Evolutionary conservation across 2,888 invertebrate genomes (phyloP), one percentile per base, ranked within the genome.

Genomic region (Galerucella pusilla): DNA sequence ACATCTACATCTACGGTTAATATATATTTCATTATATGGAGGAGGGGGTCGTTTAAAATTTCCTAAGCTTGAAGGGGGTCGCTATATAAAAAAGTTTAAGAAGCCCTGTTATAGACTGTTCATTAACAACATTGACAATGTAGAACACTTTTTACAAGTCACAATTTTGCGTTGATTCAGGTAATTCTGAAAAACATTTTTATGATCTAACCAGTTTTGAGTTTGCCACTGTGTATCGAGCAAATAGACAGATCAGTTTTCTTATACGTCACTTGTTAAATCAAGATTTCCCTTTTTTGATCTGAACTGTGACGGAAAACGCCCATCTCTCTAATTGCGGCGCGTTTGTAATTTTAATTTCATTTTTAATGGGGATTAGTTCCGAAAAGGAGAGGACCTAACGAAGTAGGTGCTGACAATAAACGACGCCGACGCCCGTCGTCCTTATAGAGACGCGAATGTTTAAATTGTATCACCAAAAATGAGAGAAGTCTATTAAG

Each of bases 231-330:
- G 70, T 74, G 20, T 85, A 84, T 85, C 86, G 86, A 85, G 85
- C 85, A 86, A 86, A 86, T 85, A 83, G 85, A 81, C 83, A 76
- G 78, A 85, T 84, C 85, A 83, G 81, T 83, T 84, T 85, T 83
- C 85, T 85, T 84, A 81, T 82, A 83, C 84, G 84, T 85, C 85
- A 84, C 85, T 84, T 82, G 86, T 84, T 84, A 87, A 86, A 87
- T 87, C 86, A 87, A 86, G 86, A 86, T 86, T 86, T 87, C 28
- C 84, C 83, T 75, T 76, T 68, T 71, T 76, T 74, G 73, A 77
- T 74, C 70, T 45, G 49, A 73, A 67, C 65, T 75, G 73, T 77
- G 76, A 67, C 42, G 73, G 73, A 75, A 67, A 76, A 80, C 84
- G 83, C 84, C 83, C 81, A 80, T 68, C 35, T 78, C 75, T 74